These are phyloP conservation scores for Aethes cnicana DNA, from an alignment of 2,888 invertebrate genomes.

Conservation along the genomic window DNA sequence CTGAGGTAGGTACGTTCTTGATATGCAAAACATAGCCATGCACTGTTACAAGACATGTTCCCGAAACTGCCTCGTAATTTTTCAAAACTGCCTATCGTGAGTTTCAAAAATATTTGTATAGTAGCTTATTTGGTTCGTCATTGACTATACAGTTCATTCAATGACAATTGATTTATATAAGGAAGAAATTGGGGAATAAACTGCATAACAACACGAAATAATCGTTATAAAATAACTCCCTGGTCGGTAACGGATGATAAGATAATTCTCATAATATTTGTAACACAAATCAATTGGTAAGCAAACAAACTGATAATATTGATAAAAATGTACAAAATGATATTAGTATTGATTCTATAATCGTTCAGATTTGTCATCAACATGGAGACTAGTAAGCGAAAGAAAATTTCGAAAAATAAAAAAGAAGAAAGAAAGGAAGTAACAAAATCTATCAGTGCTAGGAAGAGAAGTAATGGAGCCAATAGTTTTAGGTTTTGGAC, in stretches of 20 bases:
- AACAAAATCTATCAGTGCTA: not conserved
- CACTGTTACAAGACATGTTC: no score
- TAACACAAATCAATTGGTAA: slow-evolving; percentile 10
- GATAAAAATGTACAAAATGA: slow-evolving; percentile 3
- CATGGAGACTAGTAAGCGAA: slow-evolving; percentile 28
- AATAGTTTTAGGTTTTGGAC: not conserved
- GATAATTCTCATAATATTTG: slow-evolving; percentile 12
- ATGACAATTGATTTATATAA: no score
- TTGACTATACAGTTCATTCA: no score
- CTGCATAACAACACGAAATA: no score
- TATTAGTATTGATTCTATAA: slow-evolving; percentile 15
- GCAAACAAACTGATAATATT: slow-evolving; percentile 8
- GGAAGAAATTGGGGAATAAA: no score
- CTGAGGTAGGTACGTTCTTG: no score
- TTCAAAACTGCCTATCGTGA: not conserved
- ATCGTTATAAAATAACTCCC: not conserved
- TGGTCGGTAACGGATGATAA: slow-evolving; percentile 9
- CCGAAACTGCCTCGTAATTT: no score
- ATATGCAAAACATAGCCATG: no score
- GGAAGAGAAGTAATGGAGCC: not conserved
- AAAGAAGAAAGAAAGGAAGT: slow-evolving; percentile 3
- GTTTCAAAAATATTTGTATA: no score
- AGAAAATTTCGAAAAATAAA: slow-evolving; percentile 14
- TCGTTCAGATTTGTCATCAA: not conserved
- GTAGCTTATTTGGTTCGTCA: no score